Base-by-base conservation (phyloP, 2,888 invertebrate genomes). In the Polyploca ridens region DNA sequence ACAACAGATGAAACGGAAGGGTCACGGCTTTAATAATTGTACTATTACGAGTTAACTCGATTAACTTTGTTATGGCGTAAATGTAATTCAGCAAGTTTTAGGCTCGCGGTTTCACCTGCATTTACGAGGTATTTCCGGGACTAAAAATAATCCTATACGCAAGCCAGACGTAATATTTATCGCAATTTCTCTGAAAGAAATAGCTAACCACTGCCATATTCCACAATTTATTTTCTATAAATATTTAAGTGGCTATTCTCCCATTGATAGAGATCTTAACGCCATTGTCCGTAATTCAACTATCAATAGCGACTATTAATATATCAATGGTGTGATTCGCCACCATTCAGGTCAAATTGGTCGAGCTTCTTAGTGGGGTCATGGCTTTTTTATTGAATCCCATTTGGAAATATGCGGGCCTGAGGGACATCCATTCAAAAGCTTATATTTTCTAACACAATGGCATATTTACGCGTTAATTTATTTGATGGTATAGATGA, bases 361-460 rank as follows among this genome's bases (percentile, higher is more conserved):
- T 67, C 67, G 67, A 70, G 73, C 62, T 65, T 70, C 69, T 69
- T 79, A 70, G 77, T 69, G 83, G 83, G 89, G 89, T 88, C 88
- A 83, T 77, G 84, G 79, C 81, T 87, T 90, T 89, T 92, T 91
- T 90, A 91, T 91, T 90, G 84, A 83, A 85, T 85, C 79, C 81
- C 74, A 86, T 88, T 85, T 76, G 71, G 75, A 71, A 82, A 82
- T 84, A 91, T 92, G 91, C 91, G 92, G 92, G 92, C 72, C 65
- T 65, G 66, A 71, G 74, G 72, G 69, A 61, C 44, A 19, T 61
- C 13, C 27, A 61, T 41, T 44, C 61, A 61, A 61, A 41, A 41
- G 61, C 41, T 61, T 44, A 61, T 61, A 27, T 61, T 61, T 41
- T 61, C 61, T 41, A 19, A 27, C 16, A 60, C 41, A 61, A 61